Conservation (phyloP, 1,140 invertebrate species). For the Bombus ignitus region DNA sequence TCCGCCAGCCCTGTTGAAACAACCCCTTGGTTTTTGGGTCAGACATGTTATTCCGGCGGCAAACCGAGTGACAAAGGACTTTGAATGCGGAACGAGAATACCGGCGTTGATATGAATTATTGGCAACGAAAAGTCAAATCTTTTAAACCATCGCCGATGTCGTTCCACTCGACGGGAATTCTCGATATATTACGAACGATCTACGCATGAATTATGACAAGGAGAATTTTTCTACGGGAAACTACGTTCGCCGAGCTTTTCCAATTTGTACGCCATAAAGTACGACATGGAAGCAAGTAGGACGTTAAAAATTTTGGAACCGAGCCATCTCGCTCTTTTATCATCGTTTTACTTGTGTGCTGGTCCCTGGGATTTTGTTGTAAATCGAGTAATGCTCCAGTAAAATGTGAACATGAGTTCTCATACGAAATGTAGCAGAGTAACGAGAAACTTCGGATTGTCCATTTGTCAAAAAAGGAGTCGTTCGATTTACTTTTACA, state of each 20-base stretch:
- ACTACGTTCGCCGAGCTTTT: not conserved
- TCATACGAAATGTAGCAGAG: not conserved
- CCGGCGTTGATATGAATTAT: slow-evolving; percentile 40
- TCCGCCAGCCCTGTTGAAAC: slow-evolving; percentile 11
- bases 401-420: not conserved
- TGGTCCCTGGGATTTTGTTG: not conserved
- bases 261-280: not conserved
- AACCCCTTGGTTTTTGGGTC: slow-evolving; percentile 40
- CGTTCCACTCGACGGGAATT: not conserved
- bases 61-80: slow-evolving; percentile 29
- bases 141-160: not conserved
- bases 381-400: not conserved
- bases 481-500: too few species aligned
- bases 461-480: too few species aligned
- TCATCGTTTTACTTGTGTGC: not conserved
- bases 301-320: not conserved
- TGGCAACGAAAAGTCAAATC: slow-evolving; percentile 37
- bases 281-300: not conserved
- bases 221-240: not conserved
- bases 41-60: slow-evolving; percentile 42
- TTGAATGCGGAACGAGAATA: slow-evolving; percentile 41
- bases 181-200: slow-evolving; percentile 13
- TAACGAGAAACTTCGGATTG: not conserved
- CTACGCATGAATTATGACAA: slow-evolving; percentile 17
- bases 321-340: not conserved